Base-by-base conservation (phyloP, 2,797 vertebrate species). In the Mareca strepera region DNA sequence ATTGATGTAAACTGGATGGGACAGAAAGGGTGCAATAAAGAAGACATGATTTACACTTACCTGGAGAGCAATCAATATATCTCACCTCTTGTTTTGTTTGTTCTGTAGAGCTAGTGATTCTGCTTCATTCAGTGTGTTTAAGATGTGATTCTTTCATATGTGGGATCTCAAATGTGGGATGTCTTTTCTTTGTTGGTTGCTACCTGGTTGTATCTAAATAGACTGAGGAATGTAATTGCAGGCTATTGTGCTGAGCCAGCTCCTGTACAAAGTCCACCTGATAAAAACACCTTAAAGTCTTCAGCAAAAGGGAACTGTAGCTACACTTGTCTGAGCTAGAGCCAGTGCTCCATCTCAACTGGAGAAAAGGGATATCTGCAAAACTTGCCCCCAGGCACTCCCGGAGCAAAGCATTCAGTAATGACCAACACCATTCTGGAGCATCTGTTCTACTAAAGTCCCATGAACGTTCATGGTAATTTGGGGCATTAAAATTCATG, bases 241-340 rank as follows among this genome's bases (percentile, higher is more conserved):
- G 35, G 39, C 43, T 59, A 23, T 58, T 80, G 33, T 50, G 29
- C 25, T 70, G 69, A 82, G 18, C 31, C 48, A 90, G 43, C n/a
- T 93, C 41, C 74, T 86, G 70, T 63, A 59, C 92, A 90, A 94
- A 93, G 85, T 92, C 76, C 52, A 15, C 14, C 46, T 80, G 52
- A 82, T 69, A 41, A 90, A 91, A 89, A 44, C n/a, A 21, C 59
- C 76, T 69, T 94, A 74, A 94, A 94, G 78, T 55, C 53, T 94
- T 92, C 56, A 85, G 41, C n/a, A 70, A n/a, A 53, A 92, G 22
- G 44, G 13, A 93, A 35, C 20, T 78, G n/a, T 66, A 55, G 77
- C 28, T 52, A 17, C 3, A 17, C 3, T 21, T 81, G 29, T 4
- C 43, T 25, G 29, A 14, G 12, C 31, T 50, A 31, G 48, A 3